phyloP scores from a whole-genome alignment of 1,140 invertebrate genomes.

The Stegodyphus dumicola region DNA sequence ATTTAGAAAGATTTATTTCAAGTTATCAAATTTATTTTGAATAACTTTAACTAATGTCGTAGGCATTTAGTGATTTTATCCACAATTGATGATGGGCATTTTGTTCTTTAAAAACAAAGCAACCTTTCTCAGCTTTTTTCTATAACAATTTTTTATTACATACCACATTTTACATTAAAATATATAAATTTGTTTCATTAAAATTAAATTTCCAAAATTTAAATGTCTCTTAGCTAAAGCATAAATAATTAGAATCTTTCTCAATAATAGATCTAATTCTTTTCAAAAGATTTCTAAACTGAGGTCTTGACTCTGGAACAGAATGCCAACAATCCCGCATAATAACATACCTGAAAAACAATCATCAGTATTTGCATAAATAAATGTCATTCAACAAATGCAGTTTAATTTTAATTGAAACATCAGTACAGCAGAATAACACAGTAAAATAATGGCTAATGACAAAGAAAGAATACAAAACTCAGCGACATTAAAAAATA shows the following conservation, averaged over 20 bases:
- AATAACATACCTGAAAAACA: not conserved
- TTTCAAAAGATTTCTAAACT: not conserved
- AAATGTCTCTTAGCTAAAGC: too few relatives aligned
- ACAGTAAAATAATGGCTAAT: not conserved
- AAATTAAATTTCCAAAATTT: too few relatives aligned
- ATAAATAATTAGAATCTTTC: too few relatives aligned
- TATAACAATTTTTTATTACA: too few relatives aligned
- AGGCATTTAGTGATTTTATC: too few relatives aligned
- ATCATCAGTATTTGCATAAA: not conserved
- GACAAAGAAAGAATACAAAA: not conserved
- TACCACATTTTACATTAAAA: too few relatives aligned
- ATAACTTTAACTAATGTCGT: not conserved
- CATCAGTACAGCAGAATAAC: not conserved
- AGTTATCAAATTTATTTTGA: not conserved
- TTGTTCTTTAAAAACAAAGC: too few relatives aligned
- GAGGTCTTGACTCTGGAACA: not conserved
- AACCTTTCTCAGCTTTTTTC: too few relatives aligned
- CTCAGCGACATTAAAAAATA: not conserved
- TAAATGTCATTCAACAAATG: not conserved
- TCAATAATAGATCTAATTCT: not conserved
- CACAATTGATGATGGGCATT: too few relatives aligned
- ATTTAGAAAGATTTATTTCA: too few relatives aligned
- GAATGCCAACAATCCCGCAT: not conserved
- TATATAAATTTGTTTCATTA: too few relatives aligned
- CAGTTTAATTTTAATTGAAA: not conserved